Evolutionary conservation across 2,797 vertebrate species (phyloP).

Genomic region (Falco novaeseelandiae): DNA sequence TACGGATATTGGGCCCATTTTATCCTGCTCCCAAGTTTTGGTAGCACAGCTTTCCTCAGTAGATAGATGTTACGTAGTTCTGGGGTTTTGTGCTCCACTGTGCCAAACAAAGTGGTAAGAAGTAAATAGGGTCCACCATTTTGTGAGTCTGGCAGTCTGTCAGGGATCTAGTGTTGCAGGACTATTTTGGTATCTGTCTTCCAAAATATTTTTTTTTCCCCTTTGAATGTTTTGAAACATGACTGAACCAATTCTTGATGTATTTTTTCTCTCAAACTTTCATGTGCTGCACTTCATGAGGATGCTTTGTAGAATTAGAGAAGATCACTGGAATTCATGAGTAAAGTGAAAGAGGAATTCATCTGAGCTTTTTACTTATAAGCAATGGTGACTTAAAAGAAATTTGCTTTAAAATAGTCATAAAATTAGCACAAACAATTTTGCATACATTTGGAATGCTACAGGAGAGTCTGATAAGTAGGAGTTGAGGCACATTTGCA

Average conservation of each 20-base stretch:
- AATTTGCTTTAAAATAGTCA: background rate
- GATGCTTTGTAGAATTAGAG: background rate
- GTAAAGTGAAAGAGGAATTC: background rate
- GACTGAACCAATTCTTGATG: background rate
- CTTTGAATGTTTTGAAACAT: background rate
- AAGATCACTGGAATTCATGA: background rate
- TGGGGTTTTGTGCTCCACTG: background rate
- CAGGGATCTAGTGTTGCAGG: background rate
- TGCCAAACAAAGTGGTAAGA: background rate
- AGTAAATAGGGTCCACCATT: background rate
- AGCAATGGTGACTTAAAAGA: background rate
- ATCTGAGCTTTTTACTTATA: background rate
- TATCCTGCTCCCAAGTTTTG: background rate
- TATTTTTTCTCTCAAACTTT: background rate
- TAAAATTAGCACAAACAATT: background rate
- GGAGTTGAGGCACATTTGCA: background rate
- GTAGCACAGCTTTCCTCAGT: background rate
- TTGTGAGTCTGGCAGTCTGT: background rate
- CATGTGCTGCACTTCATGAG: background rate
- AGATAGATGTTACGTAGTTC: background rate
- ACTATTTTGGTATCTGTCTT: background rate
- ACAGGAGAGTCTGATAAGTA: background rate
- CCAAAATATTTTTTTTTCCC: background rate
- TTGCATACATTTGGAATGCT: background rate
- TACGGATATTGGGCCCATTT: background rate